phyloP scores from a whole-genome alignment of 2,113 vertebrate species.

The Corythaixoides concolor region DNA sequence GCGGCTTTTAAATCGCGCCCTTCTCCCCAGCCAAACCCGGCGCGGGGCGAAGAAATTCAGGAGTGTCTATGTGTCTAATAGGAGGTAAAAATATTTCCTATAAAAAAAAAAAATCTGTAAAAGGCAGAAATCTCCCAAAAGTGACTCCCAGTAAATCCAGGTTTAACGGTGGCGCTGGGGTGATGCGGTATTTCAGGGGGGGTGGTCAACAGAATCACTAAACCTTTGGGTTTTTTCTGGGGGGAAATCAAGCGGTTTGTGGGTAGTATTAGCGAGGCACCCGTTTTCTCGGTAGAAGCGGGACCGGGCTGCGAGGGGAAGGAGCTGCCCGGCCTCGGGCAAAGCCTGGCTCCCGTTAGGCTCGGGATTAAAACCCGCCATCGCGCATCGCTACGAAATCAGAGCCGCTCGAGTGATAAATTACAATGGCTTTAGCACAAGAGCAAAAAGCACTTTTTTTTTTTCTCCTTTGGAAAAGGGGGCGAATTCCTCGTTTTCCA shows the following conservation, averaged over 20 bases:
- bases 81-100: background rate
- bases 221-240: no score
- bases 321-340: background rate
- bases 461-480: background rate
- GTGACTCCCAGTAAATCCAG: background rate
- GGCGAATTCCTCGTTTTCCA: background rate
- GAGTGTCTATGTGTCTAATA: background rate
- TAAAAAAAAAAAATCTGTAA: background rate
- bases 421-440: background rate
- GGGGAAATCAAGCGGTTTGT: background rate
- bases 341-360: background rate
- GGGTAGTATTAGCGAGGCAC: background rate
- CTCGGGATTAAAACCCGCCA: background rate
- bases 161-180: background rate
- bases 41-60: slow-evolving; percentile 9
- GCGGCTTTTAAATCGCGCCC: slow-evolving; percentile 44
- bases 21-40: background rate
- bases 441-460: background rate
- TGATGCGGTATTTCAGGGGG: background rate
- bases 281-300: background rate
- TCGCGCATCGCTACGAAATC: background rate
- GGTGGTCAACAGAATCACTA: accelerated
- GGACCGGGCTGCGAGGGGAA: background rate
- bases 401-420: background rate
- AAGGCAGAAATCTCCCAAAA: background rate